Evolutionary conservation across 2,888 invertebrate species (phyloP), one percentile per base, ranked within the genome.

Genomic region (Campopleginae sp.): DNA sequence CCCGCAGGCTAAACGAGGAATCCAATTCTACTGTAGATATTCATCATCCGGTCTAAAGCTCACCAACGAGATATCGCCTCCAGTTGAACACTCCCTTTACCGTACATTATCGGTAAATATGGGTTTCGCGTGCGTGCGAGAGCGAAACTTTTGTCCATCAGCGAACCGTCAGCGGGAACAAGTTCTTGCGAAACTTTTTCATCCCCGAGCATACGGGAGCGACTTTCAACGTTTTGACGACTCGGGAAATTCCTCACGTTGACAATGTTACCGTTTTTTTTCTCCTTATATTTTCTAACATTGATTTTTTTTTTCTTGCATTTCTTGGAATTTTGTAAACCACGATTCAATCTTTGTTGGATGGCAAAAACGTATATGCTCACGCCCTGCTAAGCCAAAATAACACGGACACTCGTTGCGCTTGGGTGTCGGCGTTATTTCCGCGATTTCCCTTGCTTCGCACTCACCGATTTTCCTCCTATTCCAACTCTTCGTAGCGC

Each of bases 391-490:
- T 46, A 51, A 12, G 31, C 46, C 66, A 66, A n/a, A n/a, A 48
- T 51, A 31, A 4, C 51, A 70, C 23, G 46, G 54, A 76, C 44
- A 14, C 42, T 33, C 12, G 23, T 38, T 33, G 17, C 33, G 23
- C 27, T 19, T 70, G 31, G 65, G 51, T 65, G 76, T 72, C 27
- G 38, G 44, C 71, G 63, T 80, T 76, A 80, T 63, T 76, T 84
- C 79, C 80, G 46, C 71, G 80, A 84, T 76, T 76, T 84, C 54
- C 27, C 38, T 54, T 61, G 17, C n/a, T 42, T 70, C 19, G 66
- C 44, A 33, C 51, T 61, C 38, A 33, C 44, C 46, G 23, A 38
- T 46, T 65, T 80, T 38, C 33, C 27, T 76, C 17, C 46, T 46
- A 46, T 63, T 78, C 46, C 6, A 38, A 33, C 44, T 42, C 23